Conservation (phyloP, 2,888 invertebrate genomes). For the Geotrupes spiniger region DNA sequence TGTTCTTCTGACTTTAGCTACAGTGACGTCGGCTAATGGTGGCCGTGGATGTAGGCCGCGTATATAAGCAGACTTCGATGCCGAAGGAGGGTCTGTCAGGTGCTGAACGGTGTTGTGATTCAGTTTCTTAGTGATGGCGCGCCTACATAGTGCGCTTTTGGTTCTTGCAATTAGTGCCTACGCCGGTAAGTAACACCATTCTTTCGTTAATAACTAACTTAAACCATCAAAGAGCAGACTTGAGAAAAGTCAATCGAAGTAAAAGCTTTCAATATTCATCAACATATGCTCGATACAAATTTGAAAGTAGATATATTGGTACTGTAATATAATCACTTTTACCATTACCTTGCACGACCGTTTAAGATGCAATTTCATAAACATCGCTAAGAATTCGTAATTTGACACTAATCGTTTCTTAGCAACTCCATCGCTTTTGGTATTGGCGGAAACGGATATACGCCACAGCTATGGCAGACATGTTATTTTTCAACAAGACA, state of each 20-base stretch:
- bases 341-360: not conserved
- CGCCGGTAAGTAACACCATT: slow-evolving; percentile 43
- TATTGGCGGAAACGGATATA: no score
- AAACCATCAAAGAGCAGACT: not conserved
- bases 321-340: slow-evolving; percentile 4
- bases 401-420: slow-evolving; percentile 14
- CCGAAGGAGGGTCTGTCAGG: slow-evolving; percentile 48
- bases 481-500: no score
- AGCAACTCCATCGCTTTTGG: no score
- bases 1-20: slow-evolving; percentile 41
- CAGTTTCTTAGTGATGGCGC: slow-evolving; percentile 47
- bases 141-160: slow-evolving; percentile 43
- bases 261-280: not conserved
- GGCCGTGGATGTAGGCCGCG: slow-evolving; percentile 49
- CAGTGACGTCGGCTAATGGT: slow-evolving; percentile 41
- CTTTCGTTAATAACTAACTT: not conserved
- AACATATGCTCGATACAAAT: slow-evolving; percentile 12
- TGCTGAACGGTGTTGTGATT: slow-evolving; percentile 45
- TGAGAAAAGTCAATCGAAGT: no score
- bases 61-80: slow-evolving; percentile 48
- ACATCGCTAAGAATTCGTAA: slow-evolving; percentile 1
- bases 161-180: slow-evolving; percentile 39
- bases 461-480: no score
- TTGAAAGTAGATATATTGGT: slow-evolving; percentile 13
- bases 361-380: not conserved